Evolutionary conservation across 2,888 invertebrate species (phyloP).

Genomic region (Tridacna crocea): DNA sequence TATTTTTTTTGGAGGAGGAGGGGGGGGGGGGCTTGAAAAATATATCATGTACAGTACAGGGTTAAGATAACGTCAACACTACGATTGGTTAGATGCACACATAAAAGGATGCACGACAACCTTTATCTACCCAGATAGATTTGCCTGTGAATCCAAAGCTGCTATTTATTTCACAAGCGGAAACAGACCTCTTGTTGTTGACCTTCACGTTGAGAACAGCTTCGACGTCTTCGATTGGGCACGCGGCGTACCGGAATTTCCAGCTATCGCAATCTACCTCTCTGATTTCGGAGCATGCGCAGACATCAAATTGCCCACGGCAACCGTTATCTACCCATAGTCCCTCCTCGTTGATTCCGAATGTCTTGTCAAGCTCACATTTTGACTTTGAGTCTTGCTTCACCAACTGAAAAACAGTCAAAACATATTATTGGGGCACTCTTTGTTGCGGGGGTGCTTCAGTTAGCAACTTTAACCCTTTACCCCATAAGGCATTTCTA

Average conservation of each 20-base stretch:
- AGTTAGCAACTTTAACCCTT: no score
- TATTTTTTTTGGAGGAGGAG: no score
- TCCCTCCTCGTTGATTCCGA: not conserved
- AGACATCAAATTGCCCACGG: constrained; percentile 11
- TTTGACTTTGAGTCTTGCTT: constrained; percentile 7
- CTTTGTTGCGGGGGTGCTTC: no score
- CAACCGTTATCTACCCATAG: constrained; percentile 11
- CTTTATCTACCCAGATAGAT: constrained; percentile 25
- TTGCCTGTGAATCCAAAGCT: constrained; percentile 15
- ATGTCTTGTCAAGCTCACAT: not conserved
- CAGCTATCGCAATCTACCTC: not conserved
- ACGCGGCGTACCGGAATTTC: not conserved
- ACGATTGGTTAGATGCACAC: constrained; percentile 6
- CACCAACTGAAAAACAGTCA: not conserved
- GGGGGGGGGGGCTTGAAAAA: no score
- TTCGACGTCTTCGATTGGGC: not conserved
- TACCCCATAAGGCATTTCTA: no score
- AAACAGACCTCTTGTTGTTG: not conserved
- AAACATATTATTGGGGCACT: no score
- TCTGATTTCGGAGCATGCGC: constrained; percentile 6
- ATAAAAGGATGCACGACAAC: constrained; percentile 19
- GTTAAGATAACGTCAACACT: not conserved
- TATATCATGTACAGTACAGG: no score
- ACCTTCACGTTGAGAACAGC: constrained; percentile 1
- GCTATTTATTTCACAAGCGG: not conserved